Evolutionary conservation across 2,113 vertebrate genomes (phyloP).

Genomic region (Anolis sagrei): DNA sequence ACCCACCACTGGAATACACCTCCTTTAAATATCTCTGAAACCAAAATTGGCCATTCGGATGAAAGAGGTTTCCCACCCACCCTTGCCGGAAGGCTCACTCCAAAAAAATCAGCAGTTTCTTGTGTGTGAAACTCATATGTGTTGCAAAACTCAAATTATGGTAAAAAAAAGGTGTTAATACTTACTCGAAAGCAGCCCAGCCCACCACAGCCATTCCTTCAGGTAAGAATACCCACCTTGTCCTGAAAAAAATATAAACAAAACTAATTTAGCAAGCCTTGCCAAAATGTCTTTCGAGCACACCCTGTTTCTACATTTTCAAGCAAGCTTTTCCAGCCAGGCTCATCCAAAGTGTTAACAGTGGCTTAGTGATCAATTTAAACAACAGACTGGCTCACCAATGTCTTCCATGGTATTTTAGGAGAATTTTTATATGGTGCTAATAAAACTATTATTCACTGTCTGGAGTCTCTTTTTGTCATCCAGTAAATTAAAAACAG

Average conservation of each 20-base stretch:
- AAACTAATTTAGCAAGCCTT: constrained; percentile 8
- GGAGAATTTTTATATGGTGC: background rate
- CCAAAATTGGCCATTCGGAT: too few species aligned
- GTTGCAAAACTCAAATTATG: background rate
- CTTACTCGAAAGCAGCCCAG: constrained; percentile 83
- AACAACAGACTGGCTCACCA: background rate
- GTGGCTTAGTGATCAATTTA: background rate
- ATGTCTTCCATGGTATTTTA: background rate
- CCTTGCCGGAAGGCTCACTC: too few species aligned
- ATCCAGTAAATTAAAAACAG: background rate
- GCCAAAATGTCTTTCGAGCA: background rate
- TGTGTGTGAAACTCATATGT: background rate
- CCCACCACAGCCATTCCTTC: constrained; percentile 87
- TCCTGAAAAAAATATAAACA: constrained; percentile 65
- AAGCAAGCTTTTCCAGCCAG: background rate
- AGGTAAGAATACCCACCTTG: constrained; percentile 84
- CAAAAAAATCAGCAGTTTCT: background rate
- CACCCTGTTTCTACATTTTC: background rate
- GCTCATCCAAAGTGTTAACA: background rate
- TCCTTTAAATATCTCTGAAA: too few species aligned
- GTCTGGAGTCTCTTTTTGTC: background rate
- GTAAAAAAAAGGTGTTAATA: constrained; percentile 24
- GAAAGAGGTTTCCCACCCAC: too few species aligned
- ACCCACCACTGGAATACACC: too few species aligned
- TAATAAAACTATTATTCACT: background rate